Percentiles rank a stretch among this genome's conserved stretches.
These are phyloP conservation scores for Morus bassanus DNA, from an alignment of 2,797 vertebrate species.

Conservation along the genomic window DNA sequence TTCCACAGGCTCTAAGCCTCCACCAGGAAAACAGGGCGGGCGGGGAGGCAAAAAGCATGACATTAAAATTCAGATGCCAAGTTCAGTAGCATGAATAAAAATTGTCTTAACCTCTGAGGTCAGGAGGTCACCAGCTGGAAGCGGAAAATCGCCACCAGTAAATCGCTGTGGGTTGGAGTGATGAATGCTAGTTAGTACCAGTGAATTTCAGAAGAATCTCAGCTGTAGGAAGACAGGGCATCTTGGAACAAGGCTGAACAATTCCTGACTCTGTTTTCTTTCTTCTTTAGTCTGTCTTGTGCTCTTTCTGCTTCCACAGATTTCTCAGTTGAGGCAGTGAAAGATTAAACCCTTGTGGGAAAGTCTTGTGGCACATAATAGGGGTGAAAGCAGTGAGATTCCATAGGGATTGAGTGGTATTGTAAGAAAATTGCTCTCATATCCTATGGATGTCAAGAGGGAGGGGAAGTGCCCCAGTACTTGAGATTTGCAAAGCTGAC, in stretches of 20 bases:
- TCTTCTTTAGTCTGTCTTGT: conserved; percentile 9
- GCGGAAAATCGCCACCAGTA: conserved; percentile 69
- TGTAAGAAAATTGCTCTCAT: conserved; percentile 5
- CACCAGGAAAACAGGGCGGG: not conserved
- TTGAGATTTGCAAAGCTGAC: not conserved
- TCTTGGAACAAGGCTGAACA: conserved; percentile 48
- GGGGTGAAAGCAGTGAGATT: conserved; percentile 14
- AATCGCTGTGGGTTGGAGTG: conserved; percentile 63
- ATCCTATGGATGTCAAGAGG: not conserved
- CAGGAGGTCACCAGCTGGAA: conserved; percentile 71
- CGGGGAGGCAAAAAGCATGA: conserved; percentile 1
- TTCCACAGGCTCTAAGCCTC: not conserved
- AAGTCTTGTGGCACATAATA: conserved; percentile 4
- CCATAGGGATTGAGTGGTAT: not conserved
- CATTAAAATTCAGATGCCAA: conserved; percentile 67
- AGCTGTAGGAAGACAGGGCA: conserved; percentile 42
- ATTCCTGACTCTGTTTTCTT: not conserved
- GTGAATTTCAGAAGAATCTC: conserved; percentile 66
- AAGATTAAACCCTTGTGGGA: conserved; percentile 48
- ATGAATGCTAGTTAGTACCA: conserved; percentile 69
- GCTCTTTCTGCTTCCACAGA: conserved; percentile 36
- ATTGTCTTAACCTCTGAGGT: conserved; percentile 65
- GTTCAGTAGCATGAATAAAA: conserved; percentile 72
- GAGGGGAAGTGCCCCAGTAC: not conserved
- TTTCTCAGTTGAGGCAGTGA: conserved; percentile 32